A percentile compares a stretch with the other conserved stretches of the same genome.
phyloP scores from a whole-genome alignment of 2,113 vertebrate genomes.

The Mustela nigripes region DNA sequence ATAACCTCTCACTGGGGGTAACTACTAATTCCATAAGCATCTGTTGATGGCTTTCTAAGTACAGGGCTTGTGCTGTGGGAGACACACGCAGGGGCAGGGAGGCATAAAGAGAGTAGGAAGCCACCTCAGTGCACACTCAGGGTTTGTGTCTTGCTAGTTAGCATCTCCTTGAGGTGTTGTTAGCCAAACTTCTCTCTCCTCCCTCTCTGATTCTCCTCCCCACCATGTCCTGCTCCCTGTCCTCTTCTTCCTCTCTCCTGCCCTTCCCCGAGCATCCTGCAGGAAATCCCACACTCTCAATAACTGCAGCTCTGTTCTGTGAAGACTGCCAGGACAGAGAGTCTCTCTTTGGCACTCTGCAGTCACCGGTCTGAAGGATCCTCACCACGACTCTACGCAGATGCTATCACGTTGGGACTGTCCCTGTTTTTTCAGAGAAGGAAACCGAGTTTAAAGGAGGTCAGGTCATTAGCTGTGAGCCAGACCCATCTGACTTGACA shows the following conservation, averaged over 20 bases:
- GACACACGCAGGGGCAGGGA: too few relatives aligned
- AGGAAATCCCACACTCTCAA: background rate
- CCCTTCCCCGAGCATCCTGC: background rate
- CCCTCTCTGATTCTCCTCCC: background rate
- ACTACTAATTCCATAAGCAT: background rate
- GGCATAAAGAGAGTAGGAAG: background rate
- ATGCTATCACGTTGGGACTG: accelerated
- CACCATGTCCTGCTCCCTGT: accelerated
- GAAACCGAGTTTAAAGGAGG: background rate
- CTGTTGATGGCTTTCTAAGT: background rate
- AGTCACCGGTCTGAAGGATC: background rate
- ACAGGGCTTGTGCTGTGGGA: background rate
- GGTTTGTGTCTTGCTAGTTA: background rate
- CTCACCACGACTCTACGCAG: background rate
- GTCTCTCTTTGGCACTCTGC: background rate
- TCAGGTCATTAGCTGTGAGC: background rate
- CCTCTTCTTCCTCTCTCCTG: background rate
- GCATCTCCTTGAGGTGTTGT: background rate
- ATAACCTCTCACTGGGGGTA: background rate
- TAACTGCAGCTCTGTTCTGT: background rate
- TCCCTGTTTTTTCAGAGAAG: background rate
- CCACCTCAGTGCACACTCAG: background rate
- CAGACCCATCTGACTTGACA: background rate
- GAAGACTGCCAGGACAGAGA: background rate
- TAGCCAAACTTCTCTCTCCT: background rate